Conservation (phyloP, 2,888 invertebrate species). For the Mythimna ferrago region DNA sequence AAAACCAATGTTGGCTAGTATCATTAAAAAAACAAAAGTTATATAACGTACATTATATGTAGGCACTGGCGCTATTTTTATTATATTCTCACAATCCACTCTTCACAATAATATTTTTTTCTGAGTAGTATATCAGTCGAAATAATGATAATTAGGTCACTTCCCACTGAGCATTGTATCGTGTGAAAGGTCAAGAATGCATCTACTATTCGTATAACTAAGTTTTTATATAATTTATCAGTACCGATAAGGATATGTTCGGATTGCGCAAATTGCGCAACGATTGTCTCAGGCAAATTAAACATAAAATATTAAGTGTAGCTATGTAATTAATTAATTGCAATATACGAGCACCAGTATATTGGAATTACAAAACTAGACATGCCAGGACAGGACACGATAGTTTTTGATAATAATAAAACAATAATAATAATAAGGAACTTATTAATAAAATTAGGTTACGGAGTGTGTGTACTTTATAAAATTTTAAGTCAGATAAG, state of each 20-base stretch:
- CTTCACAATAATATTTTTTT: slow-evolving; percentile 6
- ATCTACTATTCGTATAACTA: slow-evolving; percentile 46
- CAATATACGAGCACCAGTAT: no score
- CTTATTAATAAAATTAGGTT: no score
- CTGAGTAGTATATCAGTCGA: not conserved
- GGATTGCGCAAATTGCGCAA: slow-evolving; percentile 29
- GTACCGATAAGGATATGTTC: slow-evolving; percentile 21
- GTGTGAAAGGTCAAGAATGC: slow-evolving; percentile 71
- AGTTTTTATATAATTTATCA: slow-evolving; percentile 52
- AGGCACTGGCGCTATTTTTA: not conserved
- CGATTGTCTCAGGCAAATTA: not conserved
- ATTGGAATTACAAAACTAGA: no score
- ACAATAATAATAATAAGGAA: no score
- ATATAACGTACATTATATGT: not conserved
- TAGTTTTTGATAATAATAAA: no score
- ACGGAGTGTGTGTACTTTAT: no score
- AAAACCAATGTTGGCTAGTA: no score
- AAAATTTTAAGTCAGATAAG: no score
- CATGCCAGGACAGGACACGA: no score
- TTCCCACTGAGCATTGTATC: slow-evolving; percentile 66
- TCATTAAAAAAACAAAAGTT: not conserved
- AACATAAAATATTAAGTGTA: not conserved
- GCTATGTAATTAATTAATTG: no score
- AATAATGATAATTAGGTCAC: slow-evolving; percentile 62
- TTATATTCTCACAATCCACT: not conserved